A percentile compares a stretch with the other conserved stretches of the same genome.
phyloP scores from a whole-genome alignment of 1,140 invertebrate species.

The Tetramorium simillimum region DNA sequence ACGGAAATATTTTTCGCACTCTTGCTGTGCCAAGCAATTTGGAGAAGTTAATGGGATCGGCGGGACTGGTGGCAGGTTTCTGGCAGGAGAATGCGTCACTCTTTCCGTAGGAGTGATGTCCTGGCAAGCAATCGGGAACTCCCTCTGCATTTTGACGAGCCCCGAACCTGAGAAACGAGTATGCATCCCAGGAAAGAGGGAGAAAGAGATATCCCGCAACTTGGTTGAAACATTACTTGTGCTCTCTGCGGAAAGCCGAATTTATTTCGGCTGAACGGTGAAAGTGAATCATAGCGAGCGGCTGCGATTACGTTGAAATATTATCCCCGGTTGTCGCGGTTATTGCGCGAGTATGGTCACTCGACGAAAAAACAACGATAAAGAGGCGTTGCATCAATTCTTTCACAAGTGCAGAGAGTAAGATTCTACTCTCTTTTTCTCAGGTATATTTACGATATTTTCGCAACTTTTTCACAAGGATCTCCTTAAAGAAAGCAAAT shows the following conservation, averaged over 20 bases:
- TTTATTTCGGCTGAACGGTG: slow-evolving; percentile 51
- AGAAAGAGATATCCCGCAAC: not conserved
- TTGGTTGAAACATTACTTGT: slow-evolving; percentile 18
- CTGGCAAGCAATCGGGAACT: slow-evolving; percentile 57
- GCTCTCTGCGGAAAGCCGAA: slow-evolving; percentile 32
- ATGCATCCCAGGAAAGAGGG: not conserved
- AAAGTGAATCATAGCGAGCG: slow-evolving; percentile 37
- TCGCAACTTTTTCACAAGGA: not conserved
- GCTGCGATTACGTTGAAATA: slow-evolving; percentile 26
- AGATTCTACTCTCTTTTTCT: not conserved
- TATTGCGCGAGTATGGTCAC: not conserved
- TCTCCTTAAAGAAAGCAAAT: not conserved
- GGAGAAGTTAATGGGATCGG: slow-evolving; percentile 24
- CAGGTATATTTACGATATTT: not conserved
- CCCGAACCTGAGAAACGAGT: slow-evolving; percentile 53
- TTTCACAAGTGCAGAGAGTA: not conserved
- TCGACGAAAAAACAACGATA: not conserved
- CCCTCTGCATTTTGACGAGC: slow-evolving; percentile 31
- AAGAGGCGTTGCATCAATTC: not conserved
- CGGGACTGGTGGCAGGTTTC: slow-evolving; percentile 30
- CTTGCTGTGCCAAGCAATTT: slow-evolving; percentile 50
- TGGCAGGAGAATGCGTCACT: slow-evolving; percentile 28
- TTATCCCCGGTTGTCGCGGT: not conserved
- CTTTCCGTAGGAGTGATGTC: slow-evolving; percentile 34
- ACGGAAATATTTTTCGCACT: slow-evolving; percentile 33